These are phyloP conservation scores for Dasypolia templi DNA, from an alignment of 2,888 invertebrate species.

Conservation along the genomic window DNA sequence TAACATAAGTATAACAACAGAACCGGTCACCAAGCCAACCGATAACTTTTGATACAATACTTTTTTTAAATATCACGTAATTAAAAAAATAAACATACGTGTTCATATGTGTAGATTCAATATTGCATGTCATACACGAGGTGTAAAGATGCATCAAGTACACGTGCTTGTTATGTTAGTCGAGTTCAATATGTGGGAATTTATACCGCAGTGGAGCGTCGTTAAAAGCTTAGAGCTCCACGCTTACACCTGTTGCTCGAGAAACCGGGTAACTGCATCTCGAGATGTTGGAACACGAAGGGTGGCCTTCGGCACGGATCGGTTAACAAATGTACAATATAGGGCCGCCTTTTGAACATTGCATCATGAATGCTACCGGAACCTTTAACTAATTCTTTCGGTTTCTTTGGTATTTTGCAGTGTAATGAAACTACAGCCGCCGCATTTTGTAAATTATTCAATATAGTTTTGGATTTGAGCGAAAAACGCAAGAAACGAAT, in stretches of 20 bases:
- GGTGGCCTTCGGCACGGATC: conserved; percentile 3
- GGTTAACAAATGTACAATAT: neutral
- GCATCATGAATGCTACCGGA: neutral
- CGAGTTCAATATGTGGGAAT: conserved; percentile 39
- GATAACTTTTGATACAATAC: neutral
- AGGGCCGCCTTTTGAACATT: neutral
- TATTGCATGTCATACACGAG: conserved; percentile 13
- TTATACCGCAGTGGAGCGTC: conserved; percentile 30
- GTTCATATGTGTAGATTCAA: neutral
- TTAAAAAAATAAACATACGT: conserved; percentile 8
- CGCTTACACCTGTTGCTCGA: conserved; percentile 63
- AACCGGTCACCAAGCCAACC: conserved; percentile 15
- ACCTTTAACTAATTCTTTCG: neutral
- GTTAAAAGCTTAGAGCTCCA: conserved; percentile 51
- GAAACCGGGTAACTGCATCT: conserved; percentile 22
- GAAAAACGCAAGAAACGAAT: neutral
- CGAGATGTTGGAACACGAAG: conserved; percentile 7
- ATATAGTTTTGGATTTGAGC: neutral
- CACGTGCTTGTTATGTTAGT: conserved; percentile 35
- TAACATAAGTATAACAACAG: conserved; percentile 15
- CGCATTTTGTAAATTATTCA: neutral
- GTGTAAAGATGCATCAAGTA: conserved; percentile 32
- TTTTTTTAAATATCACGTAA: neutral
- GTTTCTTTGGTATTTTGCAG: neutral
- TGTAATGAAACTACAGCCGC: conserved; percentile 3